Evolutionary conservation across 2,113 vertebrate genomes (phyloP), one percentile per base, ranked within the genome.

Genomic region (Lucifuga dentata): DNA sequence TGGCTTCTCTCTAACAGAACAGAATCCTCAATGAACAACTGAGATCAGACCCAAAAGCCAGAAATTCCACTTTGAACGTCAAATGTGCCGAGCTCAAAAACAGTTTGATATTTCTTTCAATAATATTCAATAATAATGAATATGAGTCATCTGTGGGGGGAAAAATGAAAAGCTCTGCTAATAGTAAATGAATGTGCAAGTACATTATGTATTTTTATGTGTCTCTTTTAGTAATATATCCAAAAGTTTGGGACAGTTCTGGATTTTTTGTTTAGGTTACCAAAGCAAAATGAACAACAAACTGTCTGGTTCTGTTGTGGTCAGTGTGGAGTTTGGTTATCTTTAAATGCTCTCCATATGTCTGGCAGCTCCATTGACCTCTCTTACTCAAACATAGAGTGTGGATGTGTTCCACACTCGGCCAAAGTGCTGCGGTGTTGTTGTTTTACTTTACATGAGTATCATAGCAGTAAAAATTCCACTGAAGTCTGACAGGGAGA

Each of bases 261-360:
- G 50, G 56, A 52, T 43, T 36, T 78, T 81, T 77, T 65, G 74
- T 78, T 62, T n/a, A n/a, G n/a, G 73, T 88, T 84, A 83, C 64
- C 58, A 78, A 86, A 86, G 74, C 84, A 86, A 84, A 55, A 86
- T 85, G 74, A 83, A 83, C 68, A 80, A 77, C 72, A 70, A 80
- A 80, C 49, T 21, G 59, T 53, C 23, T 52, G 36, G 46, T 62
- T 90, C 70, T 89, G 68, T 74, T 88, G 77, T 85, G 85, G 87
- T 73, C 19, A 32, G 24, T 64, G 68, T 43, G n/a, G 78, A 86
- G 78, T 73, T 71, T 70, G 77, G 80, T 84, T 33, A 68, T 77
- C 65, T 84, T 62, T 51, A 90, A 89, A 92, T 90, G 74, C 35
- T 82, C 84, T 80, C 89, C 88, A 90, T 80, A 91, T 90, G 88